These are phyloP conservation scores for Eupithecia dodoneata DNA, from an alignment of 2,888 invertebrate genomes.

Conservation along the genomic window DNA sequence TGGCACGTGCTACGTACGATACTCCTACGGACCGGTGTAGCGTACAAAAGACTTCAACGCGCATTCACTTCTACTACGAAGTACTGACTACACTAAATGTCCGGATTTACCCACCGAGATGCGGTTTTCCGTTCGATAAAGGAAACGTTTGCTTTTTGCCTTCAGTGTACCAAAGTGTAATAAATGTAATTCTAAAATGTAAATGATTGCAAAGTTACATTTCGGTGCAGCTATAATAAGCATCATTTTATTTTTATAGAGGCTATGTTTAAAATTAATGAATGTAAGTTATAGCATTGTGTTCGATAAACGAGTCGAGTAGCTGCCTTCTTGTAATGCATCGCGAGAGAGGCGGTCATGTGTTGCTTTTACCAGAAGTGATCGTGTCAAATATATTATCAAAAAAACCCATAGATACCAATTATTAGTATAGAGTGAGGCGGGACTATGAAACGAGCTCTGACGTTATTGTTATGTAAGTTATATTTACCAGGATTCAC, in stretches of 20 bases:
- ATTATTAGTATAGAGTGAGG: background rate
- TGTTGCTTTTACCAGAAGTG: background rate
- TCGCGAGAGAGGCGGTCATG: background rate
- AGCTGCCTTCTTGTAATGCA: background rate
- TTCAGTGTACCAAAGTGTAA: background rate
- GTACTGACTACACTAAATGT: background rate
- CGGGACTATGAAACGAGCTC: background rate
- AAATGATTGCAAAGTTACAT: background rate
- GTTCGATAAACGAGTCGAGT: background rate
- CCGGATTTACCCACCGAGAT: background rate
- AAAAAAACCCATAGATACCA: background rate
- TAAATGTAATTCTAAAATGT: background rate
- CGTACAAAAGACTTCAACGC: background rate
- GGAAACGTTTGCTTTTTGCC: background rate
- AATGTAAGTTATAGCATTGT: background rate
- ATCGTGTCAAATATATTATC: background rate
- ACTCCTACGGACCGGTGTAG: background rate
- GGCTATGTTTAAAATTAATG: background rate
- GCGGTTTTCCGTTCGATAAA: background rate
- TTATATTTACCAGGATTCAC: background rate
- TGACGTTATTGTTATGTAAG: background rate
- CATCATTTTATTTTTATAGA: background rate
- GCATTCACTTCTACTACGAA: background rate
- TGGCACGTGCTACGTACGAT: too few species aligned
- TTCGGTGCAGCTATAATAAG: background rate